Percentiles rank a stretch among this genome's conserved stretches.
phyloP scores from a whole-genome alignment of 2,797 vertebrate genomes.

The Heteromormyrus szaboi region DNA sequence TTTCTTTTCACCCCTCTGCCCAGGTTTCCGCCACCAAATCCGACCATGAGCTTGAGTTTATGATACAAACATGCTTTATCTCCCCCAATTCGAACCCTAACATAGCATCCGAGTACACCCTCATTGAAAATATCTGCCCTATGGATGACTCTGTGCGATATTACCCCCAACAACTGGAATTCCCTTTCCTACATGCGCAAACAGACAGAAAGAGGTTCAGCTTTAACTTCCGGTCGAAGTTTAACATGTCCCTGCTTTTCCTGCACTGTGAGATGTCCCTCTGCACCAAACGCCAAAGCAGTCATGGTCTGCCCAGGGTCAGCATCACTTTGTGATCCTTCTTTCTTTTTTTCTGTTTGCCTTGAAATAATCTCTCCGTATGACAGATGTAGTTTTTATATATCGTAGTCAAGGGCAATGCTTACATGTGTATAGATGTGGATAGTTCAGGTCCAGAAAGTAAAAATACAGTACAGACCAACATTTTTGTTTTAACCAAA shows the following conservation, averaged over 20 bases:
- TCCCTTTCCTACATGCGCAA: constrained; percentile 53
- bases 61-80: constrained; percentile 83
- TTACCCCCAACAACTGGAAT: constrained; percentile 59
- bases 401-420: background rate
- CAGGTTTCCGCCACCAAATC: constrained; percentile 79
- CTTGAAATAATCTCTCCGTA: background rate
- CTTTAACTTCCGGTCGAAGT: constrained; percentile 78
- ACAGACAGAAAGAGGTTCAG: constrained; percentile 78
- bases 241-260: constrained; percentile 76
- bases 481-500: background rate
- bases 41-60: constrained; percentile 77
- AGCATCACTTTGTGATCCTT: constrained; percentile 23
- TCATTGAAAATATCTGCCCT: constrained; percentile 90
- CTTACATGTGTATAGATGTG: background rate
- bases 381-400: background rate
- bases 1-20: constrained; percentile 30
- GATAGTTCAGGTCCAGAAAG: background rate
- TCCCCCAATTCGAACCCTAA: constrained; percentile 71
- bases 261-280: constrained; percentile 86
- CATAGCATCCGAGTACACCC: constrained; percentile 66
- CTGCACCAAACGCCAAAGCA: constrained; percentile 64
- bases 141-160: constrained; percentile 79
- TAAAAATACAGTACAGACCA: background rate
- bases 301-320: constrained; percentile 68
- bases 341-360: background rate